Evolutionary conservation across 2,888 invertebrate genomes (phyloP), one percentile per base, ranked within the genome.

Genomic region (Leptinotarsa haldemani): DNA sequence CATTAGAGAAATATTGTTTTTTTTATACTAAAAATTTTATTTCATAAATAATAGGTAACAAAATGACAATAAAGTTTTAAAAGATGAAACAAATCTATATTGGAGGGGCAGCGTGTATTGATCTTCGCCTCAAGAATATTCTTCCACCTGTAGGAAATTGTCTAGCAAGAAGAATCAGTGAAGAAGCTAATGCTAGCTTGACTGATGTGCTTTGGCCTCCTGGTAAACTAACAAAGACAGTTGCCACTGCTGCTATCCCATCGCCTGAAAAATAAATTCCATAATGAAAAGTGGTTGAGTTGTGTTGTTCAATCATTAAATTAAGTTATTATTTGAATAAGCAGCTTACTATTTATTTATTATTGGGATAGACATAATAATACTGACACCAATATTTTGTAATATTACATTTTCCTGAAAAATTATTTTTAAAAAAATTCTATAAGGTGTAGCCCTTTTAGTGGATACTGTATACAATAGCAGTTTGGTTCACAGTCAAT

Each of bases 181-280:
- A 93, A 72, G 96, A 96, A 67, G 93, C 96, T 74, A 96, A 89
- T 48, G 95, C 94, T 80, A 96, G 89, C 81, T 94, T 93, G 46
- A 94, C 93, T 1, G 95, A 94, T 64, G 94, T 94, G 79, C 92
- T 91, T 48, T 91, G 90, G 1, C 95, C 96, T 50, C 97, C 97
- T 0, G 98, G 97, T 81, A 97, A 88, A 85, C 95, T 94, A 75
- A 98, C 93, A 83, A 98, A 93, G 63, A 97, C 94, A 0, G 97
- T 95, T 72, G 95, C 94, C 68, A 98, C 95, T n/a, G 96, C 97
- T 16, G 97, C 96, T 58, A 94, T 90, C 50, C 94, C 94, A 88
- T 97, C 97, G 73, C 92, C 93, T 87, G 76, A 68, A 84, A 79
- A 50, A 64, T 40, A 73, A 16, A 69, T 13, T 16, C 9, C 40